phyloP scores from a whole-genome alignment of 2,113 vertebrate genomes.

The Prunella himalayana region DNA sequence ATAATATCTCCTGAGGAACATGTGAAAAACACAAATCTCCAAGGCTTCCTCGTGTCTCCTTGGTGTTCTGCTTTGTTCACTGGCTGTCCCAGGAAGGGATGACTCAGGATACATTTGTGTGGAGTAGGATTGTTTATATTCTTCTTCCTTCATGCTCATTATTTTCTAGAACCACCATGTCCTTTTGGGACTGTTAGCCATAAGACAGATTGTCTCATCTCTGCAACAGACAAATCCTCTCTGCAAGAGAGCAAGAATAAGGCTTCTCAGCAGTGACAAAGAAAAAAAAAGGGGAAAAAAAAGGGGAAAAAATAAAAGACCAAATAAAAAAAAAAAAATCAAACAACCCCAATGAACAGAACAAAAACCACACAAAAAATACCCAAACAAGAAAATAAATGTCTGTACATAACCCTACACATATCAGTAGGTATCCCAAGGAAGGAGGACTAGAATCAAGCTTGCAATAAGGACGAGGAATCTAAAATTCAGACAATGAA shows the following conservation, averaged over 20 bases:
- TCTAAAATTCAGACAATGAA: neutral
- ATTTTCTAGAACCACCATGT: neutral
- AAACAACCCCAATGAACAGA: rapidly evolving
- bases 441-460: neutral
- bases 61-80: neutral
- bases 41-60: neutral
- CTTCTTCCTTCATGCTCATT: neutral
- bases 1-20: neutral
- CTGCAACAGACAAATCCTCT: neutral
- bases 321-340: no score
- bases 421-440: neutral
- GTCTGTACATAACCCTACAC: neutral
- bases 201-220: neutral
- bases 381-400: rapidly evolving
- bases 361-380: neutral
- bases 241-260: neutral
- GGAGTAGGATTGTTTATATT: neutral
- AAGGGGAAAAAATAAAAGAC: rapidly evolving
- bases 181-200: neutral
- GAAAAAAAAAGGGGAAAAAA: neutral
- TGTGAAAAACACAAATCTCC: neutral
- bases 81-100: neutral
- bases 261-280: neutral
- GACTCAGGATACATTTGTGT: neutral
- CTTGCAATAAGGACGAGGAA: neutral